phyloP scores from a whole-genome alignment of 2,797 vertebrate genomes.

The Lagodon rhomboides region DNA sequence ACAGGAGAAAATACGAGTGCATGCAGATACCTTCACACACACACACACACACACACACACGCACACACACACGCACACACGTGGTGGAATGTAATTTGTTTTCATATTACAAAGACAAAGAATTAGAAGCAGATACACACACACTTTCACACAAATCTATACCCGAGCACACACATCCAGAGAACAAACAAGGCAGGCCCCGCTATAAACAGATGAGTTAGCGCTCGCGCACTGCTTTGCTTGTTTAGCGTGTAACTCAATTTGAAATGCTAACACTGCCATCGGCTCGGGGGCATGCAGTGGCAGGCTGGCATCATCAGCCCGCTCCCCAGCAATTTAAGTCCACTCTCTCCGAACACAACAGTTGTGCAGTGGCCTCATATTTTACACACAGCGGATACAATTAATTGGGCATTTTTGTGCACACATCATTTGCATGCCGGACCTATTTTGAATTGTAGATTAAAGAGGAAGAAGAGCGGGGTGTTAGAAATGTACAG shows the following conservation, averaged over 20 bases:
- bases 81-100: constrained; percentile 48
- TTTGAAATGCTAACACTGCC: constrained; percentile 85
- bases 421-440: constrained; percentile 70
- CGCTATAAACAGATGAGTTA: constrained; percentile 71
- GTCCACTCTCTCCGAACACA: constrained; percentile 66
- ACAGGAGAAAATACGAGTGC: constrained; percentile 24
- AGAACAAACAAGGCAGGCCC: constrained; percentile 62
- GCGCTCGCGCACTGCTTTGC: constrained; percentile 64
- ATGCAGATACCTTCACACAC: constrained; percentile 32
- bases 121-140: constrained; percentile 35
- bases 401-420: constrained; percentile 82
- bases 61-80: constrained; percentile 11
- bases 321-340: constrained; percentile 72
- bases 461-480: constrained; percentile 50
- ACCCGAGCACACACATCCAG: constrained; percentile 37
- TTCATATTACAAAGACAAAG: constrained; percentile 57
- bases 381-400: constrained; percentile 80
- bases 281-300: constrained; percentile 71
- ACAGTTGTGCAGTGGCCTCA: constrained; percentile 60
- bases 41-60: constrained; percentile 2
- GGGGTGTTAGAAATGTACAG: constrained; percentile 10
- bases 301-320: constrained; percentile 61
- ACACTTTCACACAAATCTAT: constrained; percentile 19
- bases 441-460: constrained; percentile 78
- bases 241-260: constrained; percentile 85